Percentiles rank a stretch among this genome's conserved stretches.
These are phyloP conservation scores for Nycteola revayana DNA, from an alignment of 2,888 invertebrate genomes.

Conservation along the genomic window DNA sequence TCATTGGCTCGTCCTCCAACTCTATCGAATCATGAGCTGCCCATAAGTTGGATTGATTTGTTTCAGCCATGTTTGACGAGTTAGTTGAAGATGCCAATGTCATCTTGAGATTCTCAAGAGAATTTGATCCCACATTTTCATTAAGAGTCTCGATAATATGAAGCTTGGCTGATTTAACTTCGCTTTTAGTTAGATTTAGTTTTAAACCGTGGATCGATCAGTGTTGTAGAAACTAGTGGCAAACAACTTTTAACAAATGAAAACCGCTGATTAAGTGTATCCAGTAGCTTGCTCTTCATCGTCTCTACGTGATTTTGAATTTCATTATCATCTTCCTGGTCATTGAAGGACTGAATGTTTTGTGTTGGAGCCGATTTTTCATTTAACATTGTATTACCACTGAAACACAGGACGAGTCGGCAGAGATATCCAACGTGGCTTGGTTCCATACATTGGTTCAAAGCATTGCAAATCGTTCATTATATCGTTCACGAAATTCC, in stretches of 20 bases:
- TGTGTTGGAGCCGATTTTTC: neutral
- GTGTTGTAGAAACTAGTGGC: no score
- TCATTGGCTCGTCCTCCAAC: no score
- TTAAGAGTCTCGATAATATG: constrained; percentile 7
- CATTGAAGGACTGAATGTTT: neutral
- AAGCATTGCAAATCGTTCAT: constrained; percentile 14
- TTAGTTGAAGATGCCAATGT: constrained; percentile 1
- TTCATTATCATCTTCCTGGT: neutral
- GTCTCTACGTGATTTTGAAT: constrained; percentile 9
- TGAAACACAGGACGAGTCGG: constrained; percentile 13
- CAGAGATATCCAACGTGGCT: constrained; percentile 14
- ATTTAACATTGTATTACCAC: constrained; percentile 7
- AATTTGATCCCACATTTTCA: neutral
- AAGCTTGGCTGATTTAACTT: constrained; percentile 2
- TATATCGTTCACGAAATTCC: no score
- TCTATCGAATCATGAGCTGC: no score
- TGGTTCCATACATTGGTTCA: no score
- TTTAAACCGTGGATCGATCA: no score
- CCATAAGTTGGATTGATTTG: constrained; percentile 3
- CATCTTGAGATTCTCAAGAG: neutral
- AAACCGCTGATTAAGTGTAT: constrained; percentile 15
- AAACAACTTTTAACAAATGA: no score
- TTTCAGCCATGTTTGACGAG: constrained; percentile 2
- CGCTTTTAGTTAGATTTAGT: neutral
- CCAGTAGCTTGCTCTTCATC: constrained; percentile 8